Conservation (phyloP, 2,888 invertebrate species). For the Hypomecis atomaria region DNA sequence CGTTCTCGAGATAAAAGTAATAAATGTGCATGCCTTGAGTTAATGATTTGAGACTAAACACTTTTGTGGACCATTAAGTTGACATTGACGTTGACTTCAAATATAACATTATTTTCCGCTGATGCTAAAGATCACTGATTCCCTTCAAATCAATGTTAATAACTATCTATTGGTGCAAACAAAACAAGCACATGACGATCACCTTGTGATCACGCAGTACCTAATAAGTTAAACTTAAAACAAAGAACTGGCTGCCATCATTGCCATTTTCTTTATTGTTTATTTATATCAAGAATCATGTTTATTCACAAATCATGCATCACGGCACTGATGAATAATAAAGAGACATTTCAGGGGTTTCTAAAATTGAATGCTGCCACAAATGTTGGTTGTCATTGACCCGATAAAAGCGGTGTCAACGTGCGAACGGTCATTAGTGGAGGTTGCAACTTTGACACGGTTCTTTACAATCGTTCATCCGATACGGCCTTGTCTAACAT, state of each 20-base stretch:
- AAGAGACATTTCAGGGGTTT: constrained; percentile 10
- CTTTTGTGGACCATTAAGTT: neutral
- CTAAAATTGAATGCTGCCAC: constrained; percentile 34
- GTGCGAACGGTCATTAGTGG: constrained; percentile 64
- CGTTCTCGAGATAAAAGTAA: neutral
- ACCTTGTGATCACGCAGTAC: too few relatives aligned
- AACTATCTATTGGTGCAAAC: neutral
- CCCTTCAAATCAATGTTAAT: too few relatives aligned
- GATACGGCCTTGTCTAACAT: constrained; percentile 68
- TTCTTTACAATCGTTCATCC: constrained; percentile 76
- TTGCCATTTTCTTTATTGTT: neutral
- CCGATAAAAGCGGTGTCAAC: constrained; percentile 56
- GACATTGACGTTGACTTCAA: neutral
- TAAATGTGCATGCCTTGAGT: neutral
- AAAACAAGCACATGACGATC: too few relatives aligned
- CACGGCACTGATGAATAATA: constrained; percentile 10
- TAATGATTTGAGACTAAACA: neutral
- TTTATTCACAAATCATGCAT: constrained; percentile 13
- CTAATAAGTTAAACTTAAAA: neutral
- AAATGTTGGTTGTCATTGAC: constrained; percentile 64
- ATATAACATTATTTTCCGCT: neutral
- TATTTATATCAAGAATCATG: constrained; percentile 9
- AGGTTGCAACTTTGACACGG: constrained; percentile 73
- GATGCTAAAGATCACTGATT: too few relatives aligned
- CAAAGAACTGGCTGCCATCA: neutral